Evolutionary conservation across 1,140 invertebrate genomes (phyloP).

Genomic region (Ericerus pela): DNA sequence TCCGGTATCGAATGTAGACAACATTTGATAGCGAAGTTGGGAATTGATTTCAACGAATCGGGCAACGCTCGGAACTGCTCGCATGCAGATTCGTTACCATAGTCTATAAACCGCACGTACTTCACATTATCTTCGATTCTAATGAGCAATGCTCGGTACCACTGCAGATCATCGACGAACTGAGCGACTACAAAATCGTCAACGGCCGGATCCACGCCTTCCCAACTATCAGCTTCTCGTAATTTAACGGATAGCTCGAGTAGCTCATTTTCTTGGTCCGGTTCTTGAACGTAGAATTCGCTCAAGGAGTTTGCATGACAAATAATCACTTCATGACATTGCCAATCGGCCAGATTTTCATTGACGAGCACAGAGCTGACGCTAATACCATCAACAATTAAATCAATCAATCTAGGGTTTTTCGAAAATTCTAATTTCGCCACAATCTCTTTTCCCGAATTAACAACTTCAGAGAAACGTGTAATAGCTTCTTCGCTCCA

Average conservation of each 20-base stretch:
- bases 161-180: conserved; percentile 44
- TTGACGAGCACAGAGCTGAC: background rate
- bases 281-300: conserved; percentile 51
- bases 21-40: conserved; percentile 32
- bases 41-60: conserved; percentile 28
- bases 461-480: background rate
- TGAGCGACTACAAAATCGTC: conserved; percentile 44
- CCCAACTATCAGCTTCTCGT: conserved; percentile 2
- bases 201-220: background rate
- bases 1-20: conserved; percentile 19
- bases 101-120: conserved; percentile 40
- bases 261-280: conserved; percentile 32
- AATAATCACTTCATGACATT: conserved; percentile 26
- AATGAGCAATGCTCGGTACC: conserved; percentile 49
- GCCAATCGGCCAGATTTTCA: background rate
- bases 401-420: background rate
- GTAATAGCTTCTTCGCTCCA: background rate
- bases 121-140: conserved; percentile 32
- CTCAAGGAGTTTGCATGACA: conserved; percentile 40
- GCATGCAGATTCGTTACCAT: conserved; percentile 35
- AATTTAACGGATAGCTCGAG: background rate
- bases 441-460: background rate
- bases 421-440: background rate
- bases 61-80: conserved; percentile 31
- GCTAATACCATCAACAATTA: background rate